Base-by-base conservation (phyloP, 1,140 invertebrate genomes). In the Zaprionus kolodkinae region DNA sequence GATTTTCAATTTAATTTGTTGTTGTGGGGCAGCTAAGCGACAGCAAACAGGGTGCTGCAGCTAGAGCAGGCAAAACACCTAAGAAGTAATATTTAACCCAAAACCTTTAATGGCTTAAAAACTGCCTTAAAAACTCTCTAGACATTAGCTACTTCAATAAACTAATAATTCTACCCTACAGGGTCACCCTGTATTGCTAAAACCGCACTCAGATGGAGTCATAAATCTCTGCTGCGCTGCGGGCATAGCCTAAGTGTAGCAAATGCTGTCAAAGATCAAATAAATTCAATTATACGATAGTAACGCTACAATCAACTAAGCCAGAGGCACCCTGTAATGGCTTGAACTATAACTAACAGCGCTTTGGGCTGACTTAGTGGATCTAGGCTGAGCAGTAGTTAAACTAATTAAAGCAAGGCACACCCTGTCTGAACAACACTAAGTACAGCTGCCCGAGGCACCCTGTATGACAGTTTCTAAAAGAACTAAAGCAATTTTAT, bases 1-100 rank as follows among this genome's bases (percentile, higher is more conserved):
- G 70, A 76, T 83, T 87, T 84, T 83, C 83, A 83, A 84, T 90
- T 90, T 64, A 76, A 83, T 75, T 82, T 89, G 70, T 74, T 78
- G 70, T 70, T 72, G 13, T 7, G 40, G 40, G 7, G 2, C 40
- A 15, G n/a, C 40, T 43, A 15, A 43, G 3, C 40, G 3, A 45
- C 40, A 45, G 40, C 15, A 7, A 62, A 48, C 45, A 64, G 40
- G 27, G 60, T 45, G 65, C 65, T 72, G 68, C 56, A 74, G 52
- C 71, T 64, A 55, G 48, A 69, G 54, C 72, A 68, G 52, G 15
- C n/a, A 2, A 21, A 21, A 2, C 7, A 4, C 9, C 6, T 45
- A 1, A 1, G 6, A 15, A 15, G 5, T 45, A 2, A 50, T 4
- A 9, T 11, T 10, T 21, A 11, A 43, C n/a, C 9, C 15, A 0